Evolutionary conservation across 2,113 vertebrate genomes (phyloP).

Genomic region (Lampris megalopsis): DNA sequence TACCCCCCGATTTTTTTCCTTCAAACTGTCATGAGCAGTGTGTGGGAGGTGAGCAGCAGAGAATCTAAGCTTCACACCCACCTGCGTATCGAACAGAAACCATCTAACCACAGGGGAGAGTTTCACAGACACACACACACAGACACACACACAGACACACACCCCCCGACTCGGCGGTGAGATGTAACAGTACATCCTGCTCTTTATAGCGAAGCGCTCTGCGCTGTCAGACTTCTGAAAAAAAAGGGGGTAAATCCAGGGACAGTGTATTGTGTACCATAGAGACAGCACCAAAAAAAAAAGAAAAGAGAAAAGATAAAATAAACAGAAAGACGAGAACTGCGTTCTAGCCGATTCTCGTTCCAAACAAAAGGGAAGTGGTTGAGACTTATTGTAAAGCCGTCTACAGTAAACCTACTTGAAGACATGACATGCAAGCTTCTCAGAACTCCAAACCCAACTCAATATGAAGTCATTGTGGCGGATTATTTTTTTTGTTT

Average conservation of each 20-base stretch:
- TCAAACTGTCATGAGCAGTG: constrained; percentile 17
- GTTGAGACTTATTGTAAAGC: constrained; percentile 45
- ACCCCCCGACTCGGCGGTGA: constrained; percentile 28
- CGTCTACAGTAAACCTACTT: constrained; percentile 5
- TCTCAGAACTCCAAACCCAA: background rate
- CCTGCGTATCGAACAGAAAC: constrained; percentile 64
- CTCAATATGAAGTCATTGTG: too few relatives aligned
- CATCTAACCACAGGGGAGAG: constrained; percentile 65
- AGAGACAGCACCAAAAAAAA: constrained; percentile 37
- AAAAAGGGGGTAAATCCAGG: constrained; percentile 42
- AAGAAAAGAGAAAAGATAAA: constrained; percentile 29
- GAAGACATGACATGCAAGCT: constrained; percentile 34
- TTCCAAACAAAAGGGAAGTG: constrained; percentile 71
- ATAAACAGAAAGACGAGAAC: constrained; percentile 44
- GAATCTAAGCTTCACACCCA: constrained; percentile 55
- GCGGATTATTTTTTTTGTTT: too few relatives aligned
- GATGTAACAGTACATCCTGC: constrained; percentile 71
- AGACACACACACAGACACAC: constrained; percentile 7
- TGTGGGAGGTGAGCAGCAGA: constrained; percentile 49
- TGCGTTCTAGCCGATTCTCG: constrained; percentile 51
- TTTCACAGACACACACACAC: constrained; percentile 46
- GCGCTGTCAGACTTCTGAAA: constrained; percentile 36
- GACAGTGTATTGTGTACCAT: constrained; percentile 58
- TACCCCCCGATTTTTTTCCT: background rate
- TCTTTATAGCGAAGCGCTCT: constrained; percentile 29